phyloP scores from a whole-genome alignment of 2,113 vertebrate genomes.

The Bubo scandiacus region DNA sequence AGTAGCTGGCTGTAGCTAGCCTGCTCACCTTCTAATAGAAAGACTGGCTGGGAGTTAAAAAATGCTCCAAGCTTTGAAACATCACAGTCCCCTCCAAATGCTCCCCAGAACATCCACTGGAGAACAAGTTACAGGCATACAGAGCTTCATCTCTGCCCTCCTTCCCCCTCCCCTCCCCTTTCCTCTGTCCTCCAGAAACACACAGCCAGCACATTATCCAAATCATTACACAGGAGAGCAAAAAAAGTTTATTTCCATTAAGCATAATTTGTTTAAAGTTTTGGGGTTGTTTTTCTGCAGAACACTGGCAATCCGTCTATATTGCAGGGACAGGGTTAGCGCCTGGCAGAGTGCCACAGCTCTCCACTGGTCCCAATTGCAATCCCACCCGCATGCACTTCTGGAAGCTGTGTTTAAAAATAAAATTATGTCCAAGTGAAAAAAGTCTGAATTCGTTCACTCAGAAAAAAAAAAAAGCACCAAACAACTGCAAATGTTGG shows the following conservation, averaged over 20 bases:
- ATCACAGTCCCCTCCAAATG: not conserved
- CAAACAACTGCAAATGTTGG: not conserved
- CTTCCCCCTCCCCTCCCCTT: not conserved
- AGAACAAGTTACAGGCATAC: not conserved
- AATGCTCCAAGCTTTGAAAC: not conserved
- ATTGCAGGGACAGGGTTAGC: not conserved
- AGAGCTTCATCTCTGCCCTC: not conserved
- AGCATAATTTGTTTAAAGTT: conserved; percentile 51
- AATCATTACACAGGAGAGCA: not conserved
- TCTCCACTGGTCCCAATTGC: conserved; percentile 1
- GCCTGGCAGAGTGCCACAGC: not conserved
- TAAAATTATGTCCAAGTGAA: conserved; percentile 26
- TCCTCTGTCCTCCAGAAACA: conserved; percentile 2
- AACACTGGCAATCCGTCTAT: not conserved
- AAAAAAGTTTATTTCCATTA: conserved; percentile 53
- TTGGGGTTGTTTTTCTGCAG: conserved; percentile 44
- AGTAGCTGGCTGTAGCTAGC: not conserved
- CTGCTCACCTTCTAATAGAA: not conserved
- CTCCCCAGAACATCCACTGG: not conserved
- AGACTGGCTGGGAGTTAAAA: not conserved
- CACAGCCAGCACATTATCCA: not conserved
- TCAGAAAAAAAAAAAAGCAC: not conserved
- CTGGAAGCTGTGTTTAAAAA: conserved; percentile 35
- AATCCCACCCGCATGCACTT: conserved; percentile 24
- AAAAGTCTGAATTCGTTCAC: conserved; percentile 13